Base-by-base conservation (phyloP, 2,797 vertebrate genomes). In the Neosalanx taihuensis region DNA sequence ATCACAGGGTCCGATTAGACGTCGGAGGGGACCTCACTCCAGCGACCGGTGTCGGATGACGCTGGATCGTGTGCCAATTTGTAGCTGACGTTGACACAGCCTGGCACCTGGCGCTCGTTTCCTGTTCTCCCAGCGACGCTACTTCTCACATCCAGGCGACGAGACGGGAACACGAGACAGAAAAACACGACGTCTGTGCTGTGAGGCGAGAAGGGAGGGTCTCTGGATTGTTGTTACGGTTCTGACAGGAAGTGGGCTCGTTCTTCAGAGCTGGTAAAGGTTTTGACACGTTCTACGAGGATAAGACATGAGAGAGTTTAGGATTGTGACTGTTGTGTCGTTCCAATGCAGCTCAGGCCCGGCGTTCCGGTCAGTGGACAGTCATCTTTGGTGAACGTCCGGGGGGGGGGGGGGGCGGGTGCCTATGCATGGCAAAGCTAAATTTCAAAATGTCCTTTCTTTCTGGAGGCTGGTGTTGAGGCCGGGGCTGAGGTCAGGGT, bases 31-130 rank as follows among this genome's bases (percentile, higher is more conserved):
- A 80, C 70, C 56, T 3, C 26, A 72, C 56, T 3, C 26, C 20
- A 69, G 56, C 12, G 53, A 56, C 12, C 29, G 66, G 78, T 60
- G 30, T 87, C 80, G 68, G 69, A 72, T 80, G 77, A 76, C 74
- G 67, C 15, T 64, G 23, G 23, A 68, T 67, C 15, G 29, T 76
- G 56, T n/a, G 73, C 65, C 72, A 77, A 76, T 69, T 79, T 67
- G 73, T 37, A 31, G 49, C 35, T 26, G 10, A 72, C 2, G 5
- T 64, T 61, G 4, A 73, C 72, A 57, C 70, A 62, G 17, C n/a
- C 64, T 51, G n/a, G 18, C 69, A 71, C 30, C 76, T 35, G 62
- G 53, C 75, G 13, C 41, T 9, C 23, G 9, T 56, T 51, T 65
- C 41, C 33, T 67, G 41, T n/a, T n/a, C 51, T 56, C 1, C 4